Base-by-base conservation (phyloP, 2,797 vertebrate species). In the Rhynchotus rufescens region DNA sequence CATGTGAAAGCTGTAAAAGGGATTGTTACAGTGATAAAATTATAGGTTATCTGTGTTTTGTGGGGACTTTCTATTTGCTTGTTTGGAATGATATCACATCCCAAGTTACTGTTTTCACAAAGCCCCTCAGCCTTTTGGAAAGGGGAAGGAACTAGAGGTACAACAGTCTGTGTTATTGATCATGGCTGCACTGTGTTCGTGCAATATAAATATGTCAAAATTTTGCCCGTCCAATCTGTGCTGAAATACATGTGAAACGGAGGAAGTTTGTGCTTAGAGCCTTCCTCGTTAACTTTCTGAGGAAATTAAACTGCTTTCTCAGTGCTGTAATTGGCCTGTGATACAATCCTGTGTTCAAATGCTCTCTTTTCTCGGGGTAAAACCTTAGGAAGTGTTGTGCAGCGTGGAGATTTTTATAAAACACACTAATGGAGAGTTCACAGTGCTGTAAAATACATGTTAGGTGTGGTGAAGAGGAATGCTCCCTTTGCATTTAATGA, bases 251-350 rank as follows among this genome's bases (percentile, higher is more conserved):
- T 66, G 75, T 73, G 19, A 80, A 60, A 66, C 26, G 25, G 52
- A 57, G 26, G 38, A 86, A 60, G 2, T 34, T 78, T 78, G 12
- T 89, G 88, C 76, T 79, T 9, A 19, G 52, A 52, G 30, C 49
- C 52, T 90, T 93, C 64, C 64, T 81, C 4, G 2, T 75, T 68
- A 77, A n/a, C 79, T 94, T 81, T 67, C 94, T 64, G 90, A 89
- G 79, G 84, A 94, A 92, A 85, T 90, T 19, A 86, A 66, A 16
- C 62, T 82, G 9, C 86, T 92, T 61, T 88, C 75, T 91, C 86
- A 36, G 54, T 67, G 42, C 76, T 78, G 76, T 91, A 90, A 82
- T 69, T 91, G 79, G 47, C 67, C 26, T 40, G 51, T 0, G 30
- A 90, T 93, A 88, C 0, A 0, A 91, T 94, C 91, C 85, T 26